Base-by-base conservation (phyloP, 1,140 invertebrate genomes). In the Ceratina australensis region DNA sequence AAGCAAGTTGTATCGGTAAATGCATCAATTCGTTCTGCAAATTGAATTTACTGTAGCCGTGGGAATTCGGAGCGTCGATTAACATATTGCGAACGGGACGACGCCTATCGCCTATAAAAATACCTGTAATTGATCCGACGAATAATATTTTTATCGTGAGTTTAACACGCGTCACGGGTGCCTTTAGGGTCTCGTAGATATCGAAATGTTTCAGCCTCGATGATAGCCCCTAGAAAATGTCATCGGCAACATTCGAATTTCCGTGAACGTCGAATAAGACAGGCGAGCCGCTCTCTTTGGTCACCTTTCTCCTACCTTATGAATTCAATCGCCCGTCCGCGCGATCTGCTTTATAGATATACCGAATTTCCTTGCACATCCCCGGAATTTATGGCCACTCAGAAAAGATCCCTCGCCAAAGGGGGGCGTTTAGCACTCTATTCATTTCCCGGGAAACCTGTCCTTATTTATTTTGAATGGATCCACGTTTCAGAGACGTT, bases 291-390 rank as follows among this genome's bases (percentile, higher is more conserved):
- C 33, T 60, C 67, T 18, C 20, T 22, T n/a, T n/a, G 67, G 20
- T 18, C 67, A 57, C 28, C n/a, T 8, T 56, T 18, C 28, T 47
- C 67, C 10, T 24, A n/a, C 20, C 16, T 24, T 54, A 47, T 47
- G 16, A 57, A 69, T 69, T 64, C 67, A 57, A 69, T 69, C 28
- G 54, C 42, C 15, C 8, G 42, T 52, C 20, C 28, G 7, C 18
- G 8, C 20, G 3, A 16, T 7, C 33, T 7, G 28, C 24, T 57
- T 69, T 56, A 24, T 69, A 57, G 5, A 18, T 69, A 57, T 18
- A 42, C 54, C 54, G 67, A 69, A 57, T 57, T 69, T 69, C 28
- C 54, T 42, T 18, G 28, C 28, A 16, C 22, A 69, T 69, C 16
- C 54, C 57, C 15, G 10, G 28, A 22, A 69, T 67, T 69, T 57